Base-by-base conservation (phyloP, 2,797 vertebrate genomes). In the Anguilla megastoma region DNA sequence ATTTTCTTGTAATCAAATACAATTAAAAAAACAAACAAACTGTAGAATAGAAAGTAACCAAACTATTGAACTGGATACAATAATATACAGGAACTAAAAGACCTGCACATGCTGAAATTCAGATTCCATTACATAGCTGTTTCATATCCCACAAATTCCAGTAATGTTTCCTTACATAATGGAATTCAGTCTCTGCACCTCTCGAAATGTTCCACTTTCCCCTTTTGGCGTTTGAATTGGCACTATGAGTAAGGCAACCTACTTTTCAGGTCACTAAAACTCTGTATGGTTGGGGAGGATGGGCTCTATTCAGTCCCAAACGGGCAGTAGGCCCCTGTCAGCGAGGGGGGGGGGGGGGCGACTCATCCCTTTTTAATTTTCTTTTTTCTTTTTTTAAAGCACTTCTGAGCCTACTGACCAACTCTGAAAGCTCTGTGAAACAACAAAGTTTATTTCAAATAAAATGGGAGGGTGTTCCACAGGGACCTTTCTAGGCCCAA, bases 121-220 rank as follows among this genome's bases (percentile, higher is more conserved):
- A 74, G 66, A 79, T 48, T 48, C 41, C 76, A 50, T 74, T 27
- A 84, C 36, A 41, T 66, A 36, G 86, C 85, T 85, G 76, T 88
- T 87, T 66, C 86, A 56, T 86, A 89, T 91, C 92, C 92, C 87
- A 80, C 8, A 48, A 18, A 7, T 90, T 90, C 63, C 52, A 88
- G 93, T 95, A 94, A 94, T 95, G 94, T 95, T 95, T 88, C 91
- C 92, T 92, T 92, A 74, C 48, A 91, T 90, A 90, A 92, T 92
- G 76, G 41, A 80, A 80, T 80, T 80, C 41, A 80, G 76, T 80
- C 76, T 80, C 18, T 80, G 45, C 58, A 52, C 84, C n/a, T 36
- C n/a, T 14, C 14, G 50, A 45, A 86, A 74, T 52, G 36, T 63
- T 66, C 21, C 7, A 86, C 85, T 74, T 86, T 9, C 36, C 41